Evolutionary conservation across 2,888 invertebrate species (phyloP).

Genomic region (Heliconius hortense): DNA sequence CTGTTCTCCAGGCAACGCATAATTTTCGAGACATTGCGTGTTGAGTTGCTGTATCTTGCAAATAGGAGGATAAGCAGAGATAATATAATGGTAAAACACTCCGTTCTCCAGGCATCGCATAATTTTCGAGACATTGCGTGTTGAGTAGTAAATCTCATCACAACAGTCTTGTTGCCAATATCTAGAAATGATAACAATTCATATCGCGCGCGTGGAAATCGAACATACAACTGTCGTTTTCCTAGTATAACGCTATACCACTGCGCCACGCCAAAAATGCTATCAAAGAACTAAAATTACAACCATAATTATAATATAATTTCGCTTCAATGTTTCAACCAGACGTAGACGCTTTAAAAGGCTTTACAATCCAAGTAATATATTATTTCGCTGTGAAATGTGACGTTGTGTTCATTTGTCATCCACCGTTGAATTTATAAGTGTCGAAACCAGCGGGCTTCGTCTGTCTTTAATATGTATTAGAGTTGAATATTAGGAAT

Average conservation of each 20-base stretch:
- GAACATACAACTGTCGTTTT: too few relatives aligned
- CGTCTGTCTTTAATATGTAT: constrained; percentile 19
- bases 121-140: too few relatives aligned
- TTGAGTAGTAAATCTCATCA: too few relatives aligned
- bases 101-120: too few relatives aligned
- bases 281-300: background rate
- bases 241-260: background rate
- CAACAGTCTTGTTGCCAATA: background rate
- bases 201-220: too few relatives aligned
- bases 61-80: too few relatives aligned
- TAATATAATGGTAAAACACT: too few relatives aligned
- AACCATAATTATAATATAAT: constrained; percentile 6
- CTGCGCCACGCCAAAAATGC: background rate
- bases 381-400: constrained; percentile 54
- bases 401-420: constrained; percentile 60
- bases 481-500: background rate
- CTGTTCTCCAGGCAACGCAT: too few relatives aligned
- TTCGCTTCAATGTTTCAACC: background rate
- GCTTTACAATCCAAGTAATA: constrained; percentile 58
- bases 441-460: constrained; percentile 31
- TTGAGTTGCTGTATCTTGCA: too few relatives aligned
- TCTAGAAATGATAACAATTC: too few relatives aligned
- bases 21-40: too few relatives aligned
- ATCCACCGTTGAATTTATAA: constrained; percentile 48
- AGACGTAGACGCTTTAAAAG: constrained; percentile 49